Evolutionary conservation across 2,113 vertebrate genomes (phyloP).

Genomic region (Choloepus hoffmanni): DNA sequence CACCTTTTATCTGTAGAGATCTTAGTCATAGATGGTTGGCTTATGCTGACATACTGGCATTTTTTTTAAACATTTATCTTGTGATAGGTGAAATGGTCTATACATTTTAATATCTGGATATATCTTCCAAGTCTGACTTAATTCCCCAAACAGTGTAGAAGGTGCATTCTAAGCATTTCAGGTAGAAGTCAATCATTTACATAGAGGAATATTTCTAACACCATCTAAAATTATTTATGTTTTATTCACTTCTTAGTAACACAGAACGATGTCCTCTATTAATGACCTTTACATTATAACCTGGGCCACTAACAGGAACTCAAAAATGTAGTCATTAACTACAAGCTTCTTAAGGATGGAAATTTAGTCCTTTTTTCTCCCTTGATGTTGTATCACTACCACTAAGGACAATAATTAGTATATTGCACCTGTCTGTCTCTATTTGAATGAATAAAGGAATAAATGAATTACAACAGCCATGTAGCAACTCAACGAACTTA

Average conservation of each 20-base stretch:
- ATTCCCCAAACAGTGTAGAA: constrained; percentile 13
- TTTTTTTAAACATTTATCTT: constrained; percentile 60
- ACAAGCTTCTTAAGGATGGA: neutral
- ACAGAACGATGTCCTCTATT: neutral
- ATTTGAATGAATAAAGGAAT: constrained; percentile 53
- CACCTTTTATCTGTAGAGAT: neutral
- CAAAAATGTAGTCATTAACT: neutral
- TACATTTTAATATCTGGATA: constrained; percentile 48
- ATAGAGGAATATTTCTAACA: constrained; percentile 48
- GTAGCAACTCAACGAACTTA: neutral
- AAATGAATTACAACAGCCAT: neutral
- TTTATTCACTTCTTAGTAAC: constrained; percentile 29
- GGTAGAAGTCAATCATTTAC: neutral
- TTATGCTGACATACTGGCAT: constrained; percentile 30
- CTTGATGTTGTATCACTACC: neutral
- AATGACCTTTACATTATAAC: neutral
- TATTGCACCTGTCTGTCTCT: neutral
- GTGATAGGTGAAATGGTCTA: constrained; percentile 28
- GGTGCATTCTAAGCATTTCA: constrained; percentile 23
- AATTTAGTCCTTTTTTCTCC: neutral
- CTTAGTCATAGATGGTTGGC: constrained; percentile 39
- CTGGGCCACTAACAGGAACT: neutral
- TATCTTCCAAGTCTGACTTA: constrained; percentile 23
- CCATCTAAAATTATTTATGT: neutral
- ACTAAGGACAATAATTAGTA: neutral